Conservation (phyloP, 2,888 invertebrate species). For the Ceramica pisi region DNA sequence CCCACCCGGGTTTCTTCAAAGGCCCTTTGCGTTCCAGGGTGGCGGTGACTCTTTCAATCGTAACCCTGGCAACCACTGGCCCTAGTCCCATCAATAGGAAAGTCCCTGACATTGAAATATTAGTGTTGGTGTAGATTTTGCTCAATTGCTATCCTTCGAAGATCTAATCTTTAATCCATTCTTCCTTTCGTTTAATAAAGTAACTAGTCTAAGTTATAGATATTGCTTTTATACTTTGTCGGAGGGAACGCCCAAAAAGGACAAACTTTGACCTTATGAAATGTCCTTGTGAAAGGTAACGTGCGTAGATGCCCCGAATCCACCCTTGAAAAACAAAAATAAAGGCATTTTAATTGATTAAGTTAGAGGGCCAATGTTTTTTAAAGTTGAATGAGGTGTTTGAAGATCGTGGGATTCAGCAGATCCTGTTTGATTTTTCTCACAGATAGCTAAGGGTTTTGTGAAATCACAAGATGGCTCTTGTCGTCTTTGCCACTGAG, state of each 20-base stretch:
- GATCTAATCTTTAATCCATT: background rate
- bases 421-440: background rate
- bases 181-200: too few species aligned
- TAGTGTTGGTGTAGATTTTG: background rate
- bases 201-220: background rate
- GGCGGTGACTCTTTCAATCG: too few species aligned
- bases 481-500: too few species aligned
- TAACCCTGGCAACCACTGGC: too few species aligned
- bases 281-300: constrained; percentile 51
- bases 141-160: background rate
- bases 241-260: constrained; percentile 30
- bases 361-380: background rate
- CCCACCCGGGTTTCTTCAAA: too few species aligned
- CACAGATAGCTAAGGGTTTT: background rate
- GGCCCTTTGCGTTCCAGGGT: too few species aligned
- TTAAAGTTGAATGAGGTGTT: background rate
- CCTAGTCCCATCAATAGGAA: too few species aligned
- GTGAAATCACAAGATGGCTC: too few species aligned
- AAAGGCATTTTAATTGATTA: background rate
- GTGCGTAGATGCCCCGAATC: background rate
- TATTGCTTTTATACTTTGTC: background rate
- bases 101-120: background rate
- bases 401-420: too few species aligned
- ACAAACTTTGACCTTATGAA: constrained; percentile 43
- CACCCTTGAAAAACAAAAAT: constrained; percentile 11